phyloP scores from a whole-genome alignment of 2,888 invertebrate genomes.

The Harpalus rufipes region DNA sequence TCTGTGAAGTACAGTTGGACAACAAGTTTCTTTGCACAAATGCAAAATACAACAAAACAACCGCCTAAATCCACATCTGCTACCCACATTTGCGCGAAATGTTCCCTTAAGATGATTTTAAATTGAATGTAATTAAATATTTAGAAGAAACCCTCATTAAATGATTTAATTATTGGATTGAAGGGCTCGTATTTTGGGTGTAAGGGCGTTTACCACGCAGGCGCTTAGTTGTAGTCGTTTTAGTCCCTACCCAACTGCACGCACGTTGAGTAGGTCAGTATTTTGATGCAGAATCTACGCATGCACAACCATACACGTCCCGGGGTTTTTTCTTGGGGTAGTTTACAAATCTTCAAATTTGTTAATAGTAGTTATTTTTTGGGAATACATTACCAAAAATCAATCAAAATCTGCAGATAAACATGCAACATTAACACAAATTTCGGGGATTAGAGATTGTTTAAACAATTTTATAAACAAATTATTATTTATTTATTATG shows the following conservation, averaged over 20 bases:
- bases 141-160: not conserved
- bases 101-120: not conserved
- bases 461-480: not conserved
- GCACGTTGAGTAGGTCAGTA: conserved; percentile 63
- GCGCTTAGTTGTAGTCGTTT: conserved; percentile 21
- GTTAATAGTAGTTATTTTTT: too few relatives aligned
- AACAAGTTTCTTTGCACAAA: not conserved
- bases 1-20: conserved; percentile 6
- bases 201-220: conserved; percentile 60
- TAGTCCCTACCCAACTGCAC: conserved; percentile 43
- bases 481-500: not conserved
- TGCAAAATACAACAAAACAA: not conserved
- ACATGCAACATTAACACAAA: not conserved
- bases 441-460: not conserved
- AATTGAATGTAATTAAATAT: conserved; percentile 8
- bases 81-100: conserved; percentile 4
- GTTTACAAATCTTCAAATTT: not conserved
- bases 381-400: too few relatives aligned
- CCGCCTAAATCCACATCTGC: not conserved
- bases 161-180: conserved; percentile 7
- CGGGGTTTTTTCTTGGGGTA: conserved; percentile 3
- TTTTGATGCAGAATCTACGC: conserved; percentile 58
- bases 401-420: not conserved
- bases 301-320: conserved; percentile 59
- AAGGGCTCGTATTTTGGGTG: conserved; percentile 4